A percentile compares a stretch with the other conserved stretches of the same genome.
phyloP scores from a whole-genome alignment of 2,113 vertebrate species.

The Artemisiospiza belli region DNA sequence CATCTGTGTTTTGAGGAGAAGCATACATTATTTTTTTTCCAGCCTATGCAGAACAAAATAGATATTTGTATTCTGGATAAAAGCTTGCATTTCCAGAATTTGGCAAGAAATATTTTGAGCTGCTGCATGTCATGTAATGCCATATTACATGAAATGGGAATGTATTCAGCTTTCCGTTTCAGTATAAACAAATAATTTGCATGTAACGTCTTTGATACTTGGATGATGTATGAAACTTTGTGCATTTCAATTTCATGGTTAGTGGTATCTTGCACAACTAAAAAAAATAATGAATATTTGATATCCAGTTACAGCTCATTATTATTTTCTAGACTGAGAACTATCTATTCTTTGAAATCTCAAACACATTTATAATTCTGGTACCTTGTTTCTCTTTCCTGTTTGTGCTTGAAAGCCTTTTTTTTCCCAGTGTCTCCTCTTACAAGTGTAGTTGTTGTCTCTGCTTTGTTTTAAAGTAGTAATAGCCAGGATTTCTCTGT shows the following conservation, averaged over 20 bases:
- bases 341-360: neutral
- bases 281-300: neutral
- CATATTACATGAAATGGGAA: neutral
- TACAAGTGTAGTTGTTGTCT: neutral
- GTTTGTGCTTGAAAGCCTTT: neutral
- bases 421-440: neutral
- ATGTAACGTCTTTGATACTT: neutral
- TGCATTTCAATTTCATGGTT: neutral
- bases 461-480: neutral
- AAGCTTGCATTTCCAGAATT: neutral
- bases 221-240: neutral
- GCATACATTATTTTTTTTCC: fast-evolving
- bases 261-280: neutral
- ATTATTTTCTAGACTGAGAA: neutral
- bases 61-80: neutral
- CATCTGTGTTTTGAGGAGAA: neutral
- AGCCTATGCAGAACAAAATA: neutral
- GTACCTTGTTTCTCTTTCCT: neutral
- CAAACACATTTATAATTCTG: neutral
- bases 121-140: neutral
- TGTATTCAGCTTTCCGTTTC: neutral
- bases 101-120: neutral
- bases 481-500: neutral
- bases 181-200: neutral
- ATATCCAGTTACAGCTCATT: neutral